phyloP scores from a whole-genome alignment of 2,888 invertebrate genomes.

The Choreutis nemorana region DNA sequence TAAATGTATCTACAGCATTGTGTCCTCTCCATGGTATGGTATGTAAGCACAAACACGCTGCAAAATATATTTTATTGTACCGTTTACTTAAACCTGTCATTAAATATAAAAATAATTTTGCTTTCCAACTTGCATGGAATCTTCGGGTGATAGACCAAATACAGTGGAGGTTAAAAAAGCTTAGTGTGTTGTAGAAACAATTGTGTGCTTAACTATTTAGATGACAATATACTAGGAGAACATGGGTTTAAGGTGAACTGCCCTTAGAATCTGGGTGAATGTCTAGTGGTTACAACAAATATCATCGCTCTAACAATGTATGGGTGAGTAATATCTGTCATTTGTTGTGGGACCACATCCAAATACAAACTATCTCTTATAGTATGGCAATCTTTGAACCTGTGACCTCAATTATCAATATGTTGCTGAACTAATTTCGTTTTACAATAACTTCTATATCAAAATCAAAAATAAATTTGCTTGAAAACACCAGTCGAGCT shows the following conservation, averaged over 20 bases:
- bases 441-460: slow-evolving; percentile 1
- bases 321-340: slow-evolving; percentile 51
- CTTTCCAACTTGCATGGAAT: slow-evolving; percentile 49
- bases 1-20: too few relatives aligned
- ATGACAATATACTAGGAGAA: slow-evolving; percentile 15
- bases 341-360: slow-evolving; percentile 54
- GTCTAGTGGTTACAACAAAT: slow-evolving; percentile 27
- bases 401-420: slow-evolving; percentile 33
- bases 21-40: too few relatives aligned
- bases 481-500: too few relatives aligned
- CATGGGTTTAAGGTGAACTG: slow-evolving; percentile 38
- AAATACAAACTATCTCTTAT: slow-evolving; percentile 32
- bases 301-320: slow-evolving; percentile 31
- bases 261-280: slow-evolving; percentile 30
- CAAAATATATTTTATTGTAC: too few relatives aligned
- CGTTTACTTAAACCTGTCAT: too few relatives aligned
- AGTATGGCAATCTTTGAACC: slow-evolving; percentile 33
- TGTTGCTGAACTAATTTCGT: slow-evolving; percentile 8
- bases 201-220: slow-evolving; percentile 45
- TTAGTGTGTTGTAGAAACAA: slow-evolving; percentile 58
- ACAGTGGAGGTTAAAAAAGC: slow-evolving; percentile 21
- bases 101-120: too few relatives aligned
- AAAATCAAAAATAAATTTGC: not conserved
- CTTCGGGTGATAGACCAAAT: slow-evolving; percentile 38
- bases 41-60: too few relatives aligned